Percentiles rank a stretch among this genome's conserved stretches.
phyloP scores from a whole-genome alignment of 1,140 invertebrate genomes.

The Harlomillsia oculata region DNA sequence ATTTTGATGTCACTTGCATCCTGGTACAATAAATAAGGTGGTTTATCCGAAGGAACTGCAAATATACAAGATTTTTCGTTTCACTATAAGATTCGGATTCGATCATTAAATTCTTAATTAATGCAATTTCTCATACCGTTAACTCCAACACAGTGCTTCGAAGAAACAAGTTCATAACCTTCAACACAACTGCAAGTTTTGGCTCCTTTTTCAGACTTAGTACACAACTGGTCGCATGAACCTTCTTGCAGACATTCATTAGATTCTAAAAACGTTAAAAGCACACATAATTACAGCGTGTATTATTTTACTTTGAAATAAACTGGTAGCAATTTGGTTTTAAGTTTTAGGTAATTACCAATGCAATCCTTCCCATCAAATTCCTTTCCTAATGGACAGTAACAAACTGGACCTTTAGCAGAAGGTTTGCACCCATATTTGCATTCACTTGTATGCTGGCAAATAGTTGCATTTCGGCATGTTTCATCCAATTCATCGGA shows the following conservation, averaged over 20 bases:
- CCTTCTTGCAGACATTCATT: constrained; percentile 63
- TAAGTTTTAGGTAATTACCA: no score
- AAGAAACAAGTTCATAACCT: constrained; percentile 61
- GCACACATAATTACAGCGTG: constrained; percentile 11
- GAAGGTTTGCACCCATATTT: constrained; percentile 55
- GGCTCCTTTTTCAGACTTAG: constrained; percentile 55
- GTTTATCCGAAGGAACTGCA: constrained; percentile 45
- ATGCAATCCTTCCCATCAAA: constrained; percentile 53
- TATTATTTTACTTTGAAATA: neutral
- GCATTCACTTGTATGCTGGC: constrained; percentile 50
- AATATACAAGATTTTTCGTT: neutral
- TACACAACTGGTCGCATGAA: constrained; percentile 68
- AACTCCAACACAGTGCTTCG: constrained; percentile 4
- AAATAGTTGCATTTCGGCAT: constrained; percentile 46
- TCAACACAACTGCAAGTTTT: constrained; percentile 64
- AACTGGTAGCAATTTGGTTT: no score
- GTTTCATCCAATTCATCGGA: constrained; percentile 47
- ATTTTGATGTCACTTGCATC: constrained; percentile 47
- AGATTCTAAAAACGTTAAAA: constrained; percentile 50
- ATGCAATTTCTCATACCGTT: constrained; percentile 2
- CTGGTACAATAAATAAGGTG: constrained; percentile 47
- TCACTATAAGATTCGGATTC: no score
- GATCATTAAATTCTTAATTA: no score
- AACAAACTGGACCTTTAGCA: constrained; percentile 59
- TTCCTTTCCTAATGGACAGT: constrained; percentile 60